Conservation (phyloP, 2,888 invertebrate species). For the Amblyjoppa proteus region DNA sequence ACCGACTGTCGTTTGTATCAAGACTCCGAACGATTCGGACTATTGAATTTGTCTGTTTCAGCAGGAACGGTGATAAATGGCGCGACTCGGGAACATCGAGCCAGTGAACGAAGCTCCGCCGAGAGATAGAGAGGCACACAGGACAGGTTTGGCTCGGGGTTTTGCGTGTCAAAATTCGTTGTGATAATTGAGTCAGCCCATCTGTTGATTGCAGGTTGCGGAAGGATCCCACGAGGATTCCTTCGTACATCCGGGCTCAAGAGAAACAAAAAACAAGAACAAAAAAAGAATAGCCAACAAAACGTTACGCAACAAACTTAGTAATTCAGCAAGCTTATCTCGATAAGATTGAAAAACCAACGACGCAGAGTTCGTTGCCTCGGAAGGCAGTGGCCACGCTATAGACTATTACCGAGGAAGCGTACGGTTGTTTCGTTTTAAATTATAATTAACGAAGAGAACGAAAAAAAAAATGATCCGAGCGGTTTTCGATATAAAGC, state of each 20-base stretch:
- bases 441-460: constrained; percentile 37
- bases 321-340: constrained; percentile 55
- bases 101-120: constrained; percentile 74
- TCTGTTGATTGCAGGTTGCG: constrained; percentile 63
- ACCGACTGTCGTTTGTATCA: neutral
- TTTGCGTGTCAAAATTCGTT: constrained; percentile 79
- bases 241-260: constrained; percentile 55
- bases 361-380: constrained; percentile 42
- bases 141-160: constrained; percentile 81
- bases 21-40: neutral
- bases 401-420: constrained; percentile 51
- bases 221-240: constrained; percentile 38
- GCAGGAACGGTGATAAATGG: constrained; percentile 79
- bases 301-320: constrained; percentile 63
- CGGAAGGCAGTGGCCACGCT: constrained; percentile 37
- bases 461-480: neutral
- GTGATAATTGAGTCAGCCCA: constrained; percentile 67
- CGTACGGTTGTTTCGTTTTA: constrained; percentile 40
- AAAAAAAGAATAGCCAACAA: constrained; percentile 53
- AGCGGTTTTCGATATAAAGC: constrained; percentile 39
- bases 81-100: constrained; percentile 78
- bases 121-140: constrained; percentile 52
- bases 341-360: constrained; percentile 36
- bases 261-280: constrained; percentile 32
- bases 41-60: constrained; percentile 48